Percentiles rank a stretch among this genome's conserved stretches.
Evolutionary conservation across 2,797 vertebrate species (phyloP).

Genomic region (Percopsis omiscomaycus): DNA sequence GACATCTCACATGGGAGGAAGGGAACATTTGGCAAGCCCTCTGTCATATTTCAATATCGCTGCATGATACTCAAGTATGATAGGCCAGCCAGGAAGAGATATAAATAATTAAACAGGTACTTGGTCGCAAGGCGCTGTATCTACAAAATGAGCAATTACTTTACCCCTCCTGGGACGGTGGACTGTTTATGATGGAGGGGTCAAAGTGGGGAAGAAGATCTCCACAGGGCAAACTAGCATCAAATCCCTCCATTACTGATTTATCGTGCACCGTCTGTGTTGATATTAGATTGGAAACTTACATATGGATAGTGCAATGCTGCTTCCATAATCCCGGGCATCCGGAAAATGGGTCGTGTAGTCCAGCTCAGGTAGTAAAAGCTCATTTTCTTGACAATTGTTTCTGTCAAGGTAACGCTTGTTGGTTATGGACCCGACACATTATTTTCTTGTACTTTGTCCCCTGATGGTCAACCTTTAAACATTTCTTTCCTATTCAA

Average conservation of each 20-base stretch:
- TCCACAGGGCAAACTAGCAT: conserved; percentile 80
- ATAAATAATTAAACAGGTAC: conserved; percentile 92
- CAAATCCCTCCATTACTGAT: conserved; percentile 76
- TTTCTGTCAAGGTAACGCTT: conserved; percentile 14
- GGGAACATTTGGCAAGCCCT: conserved; percentile 63
- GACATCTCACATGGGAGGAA: conserved; percentile 29
- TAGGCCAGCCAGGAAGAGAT: conserved; percentile 80
- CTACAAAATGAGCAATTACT: conserved; percentile 92
- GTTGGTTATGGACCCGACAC: conserved; percentile 18
- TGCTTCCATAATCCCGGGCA: conserved; percentile 34
- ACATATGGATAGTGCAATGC: conserved; percentile 33
- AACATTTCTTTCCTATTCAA: conserved; percentile 13
- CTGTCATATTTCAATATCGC: conserved; percentile 79
- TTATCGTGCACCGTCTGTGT: conserved; percentile 51
- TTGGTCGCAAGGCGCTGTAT: conserved; percentile 84
- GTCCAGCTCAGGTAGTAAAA: conserved; percentile 17
- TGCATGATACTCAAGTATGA: conserved; percentile 76
- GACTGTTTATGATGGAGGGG: conserved; percentile 79
- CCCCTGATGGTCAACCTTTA: conserved; percentile 4
- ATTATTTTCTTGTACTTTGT: conserved; percentile 1
- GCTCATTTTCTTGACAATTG: conserved; percentile 7
- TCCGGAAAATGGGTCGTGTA: conserved; percentile 8
- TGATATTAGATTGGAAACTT: conserved; percentile 44
- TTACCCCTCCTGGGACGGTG: conserved; percentile 77
- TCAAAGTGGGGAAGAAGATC: conserved; percentile 74